Evolutionary conservation across 2,113 vertebrate genomes (phyloP).

Genomic region (Progne subis): DNA sequence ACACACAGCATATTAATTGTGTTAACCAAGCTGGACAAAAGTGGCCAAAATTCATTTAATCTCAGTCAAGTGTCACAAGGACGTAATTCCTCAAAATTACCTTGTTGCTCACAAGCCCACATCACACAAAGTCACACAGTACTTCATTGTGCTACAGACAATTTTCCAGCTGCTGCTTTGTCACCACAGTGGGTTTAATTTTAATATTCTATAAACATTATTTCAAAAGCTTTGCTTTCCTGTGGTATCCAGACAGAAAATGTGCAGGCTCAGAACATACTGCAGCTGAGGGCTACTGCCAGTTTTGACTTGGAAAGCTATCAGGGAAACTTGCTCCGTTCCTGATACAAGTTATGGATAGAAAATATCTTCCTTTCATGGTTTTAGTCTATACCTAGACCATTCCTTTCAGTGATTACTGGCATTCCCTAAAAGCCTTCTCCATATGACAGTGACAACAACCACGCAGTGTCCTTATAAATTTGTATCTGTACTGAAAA

Average conservation of each 20-base stretch:
- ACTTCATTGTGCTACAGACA: not conserved
- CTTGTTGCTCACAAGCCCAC: not conserved
- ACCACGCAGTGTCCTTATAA: not conserved
- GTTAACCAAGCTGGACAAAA: not conserved
- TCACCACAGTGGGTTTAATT: not conserved
- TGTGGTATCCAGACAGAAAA: not conserved
- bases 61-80: not conserved
- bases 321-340: not conserved
- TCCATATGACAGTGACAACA: not conserved
- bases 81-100: not conserved
- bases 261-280: not conserved
- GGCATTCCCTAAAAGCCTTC: not conserved
- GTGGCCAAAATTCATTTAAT: not conserved
- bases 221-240: not conserved
- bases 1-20: not conserved
- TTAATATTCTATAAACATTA: not conserved
- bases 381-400: not conserved
- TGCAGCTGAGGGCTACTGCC: not conserved
- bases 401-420: not conserved
- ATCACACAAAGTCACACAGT: not conserved
- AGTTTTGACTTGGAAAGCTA: not conserved
- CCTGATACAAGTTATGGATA: not conserved
- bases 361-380: not conserved
- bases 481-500: not conserved
- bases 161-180: not conserved